Evolutionary conservation across 2,113 vertebrate species (phyloP), one percentile per base, ranked within the genome.

Genomic region (Copsychus sechellarum): DNA sequence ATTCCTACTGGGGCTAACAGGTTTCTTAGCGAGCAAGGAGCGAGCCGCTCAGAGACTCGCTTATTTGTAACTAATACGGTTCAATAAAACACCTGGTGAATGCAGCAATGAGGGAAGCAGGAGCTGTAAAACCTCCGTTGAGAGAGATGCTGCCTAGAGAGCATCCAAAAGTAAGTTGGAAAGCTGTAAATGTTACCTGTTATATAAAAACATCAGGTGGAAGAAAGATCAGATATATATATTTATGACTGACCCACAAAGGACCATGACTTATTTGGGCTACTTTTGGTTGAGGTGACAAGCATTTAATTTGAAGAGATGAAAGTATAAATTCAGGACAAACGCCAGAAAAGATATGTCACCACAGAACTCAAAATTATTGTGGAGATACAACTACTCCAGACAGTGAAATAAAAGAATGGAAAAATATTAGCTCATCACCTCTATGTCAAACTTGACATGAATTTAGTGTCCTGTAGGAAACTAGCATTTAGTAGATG

Each of bases 1-100:
- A 1, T 8, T 29, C 28, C 3, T 14, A 4, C 11, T 2, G 2
- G 21, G 26, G 11, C 18, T 18, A 2, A 3, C 34, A 34, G n/a
- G 8, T 8, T 74, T 51, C 88, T 54, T 5, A 19, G 66, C 4
- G 8, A 57, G 14, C 2, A 31, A 12, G 23, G 26, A 45, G 21
- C 21, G 4, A 12, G 5, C 3, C 2, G 9, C 33, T 26, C 33
- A 10, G 36, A 62, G 25, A 33, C 1, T 7, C 4, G 26, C 17
- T 76, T 51, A 13, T 51, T 69, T 40, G 6, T 19, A 26, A 25
- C 7, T 15, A 43, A 15, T 14, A 21, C 3, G 7, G 6, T 43
- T 40, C 36, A 28, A 18, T 38, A 33, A 66, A 86, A 43, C 66
- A 42, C 33, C 16, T 4, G 48, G 8, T 20, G 31, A 73, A n/a